Evolutionary conservation across 2,113 vertebrate genomes (phyloP).

Genomic region (Ondatra zibethicus): DNA sequence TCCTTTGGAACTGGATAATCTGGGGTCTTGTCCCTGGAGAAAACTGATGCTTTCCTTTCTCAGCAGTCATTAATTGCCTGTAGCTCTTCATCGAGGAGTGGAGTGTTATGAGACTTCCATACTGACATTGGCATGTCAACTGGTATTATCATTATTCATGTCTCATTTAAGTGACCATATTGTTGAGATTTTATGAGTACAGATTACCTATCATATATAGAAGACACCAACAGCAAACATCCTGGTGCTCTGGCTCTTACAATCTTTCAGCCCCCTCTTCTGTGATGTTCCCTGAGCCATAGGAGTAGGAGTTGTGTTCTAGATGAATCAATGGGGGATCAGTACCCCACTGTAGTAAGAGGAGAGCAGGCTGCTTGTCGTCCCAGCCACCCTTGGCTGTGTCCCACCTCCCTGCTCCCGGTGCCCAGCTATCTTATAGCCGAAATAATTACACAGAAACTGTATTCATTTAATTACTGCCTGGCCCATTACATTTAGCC

Average conservation of each 20-base stretch:
- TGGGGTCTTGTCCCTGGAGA: neutral
- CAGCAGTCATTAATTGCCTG: neutral
- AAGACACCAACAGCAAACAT: neutral
- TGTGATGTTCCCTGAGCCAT: neutral
- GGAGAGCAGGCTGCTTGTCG: no score
- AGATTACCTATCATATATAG: neutral
- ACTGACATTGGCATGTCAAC: neutral
- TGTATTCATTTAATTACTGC: no score
- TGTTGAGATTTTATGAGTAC: neutral
- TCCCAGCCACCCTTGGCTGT: no score
- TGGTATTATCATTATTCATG: neutral
- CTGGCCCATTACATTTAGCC: no score
- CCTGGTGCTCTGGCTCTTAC: neutral
- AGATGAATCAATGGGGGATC: neutral
- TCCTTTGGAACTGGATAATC: neutral
- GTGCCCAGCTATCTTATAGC: no score
- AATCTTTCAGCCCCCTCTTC: neutral
- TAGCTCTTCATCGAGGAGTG: neutral
- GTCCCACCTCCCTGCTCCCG: no score
- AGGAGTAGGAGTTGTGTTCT: neutral
- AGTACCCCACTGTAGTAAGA: no score
- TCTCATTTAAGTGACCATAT: neutral
- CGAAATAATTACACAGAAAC: no score
- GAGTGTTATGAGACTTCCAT: neutral
- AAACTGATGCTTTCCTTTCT: neutral